Evolutionary conservation across 35 echinoderm and acorn worm species (phyloP).

Genomic region (Ptychodera flava): DNA sequence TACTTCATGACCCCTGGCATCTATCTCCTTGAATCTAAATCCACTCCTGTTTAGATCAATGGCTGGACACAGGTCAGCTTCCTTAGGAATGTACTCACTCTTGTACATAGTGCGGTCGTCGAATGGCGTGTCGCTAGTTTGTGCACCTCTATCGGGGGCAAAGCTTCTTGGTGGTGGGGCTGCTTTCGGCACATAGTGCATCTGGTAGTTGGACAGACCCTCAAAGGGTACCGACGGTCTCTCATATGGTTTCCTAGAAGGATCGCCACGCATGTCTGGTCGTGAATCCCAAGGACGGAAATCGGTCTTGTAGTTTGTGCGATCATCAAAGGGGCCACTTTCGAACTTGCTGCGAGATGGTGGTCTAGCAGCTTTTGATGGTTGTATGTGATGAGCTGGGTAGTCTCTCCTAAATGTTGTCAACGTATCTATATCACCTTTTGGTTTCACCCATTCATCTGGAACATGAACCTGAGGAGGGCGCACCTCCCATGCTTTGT

Average conservation of each 20-base stretch:
- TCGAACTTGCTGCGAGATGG: constrained; percentile 15
- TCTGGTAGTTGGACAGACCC: constrained; percentile 66
- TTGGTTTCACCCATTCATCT: constrained; percentile 61
- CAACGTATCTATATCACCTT: constrained; percentile 69
- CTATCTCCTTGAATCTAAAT: constrained; percentile 41
- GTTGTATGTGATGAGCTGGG: constrained; percentile 68
- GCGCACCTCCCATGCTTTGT: constrained; percentile 52
- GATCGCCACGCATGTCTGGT: constrained; percentile 72
- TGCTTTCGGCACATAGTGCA: constrained; percentile 77
- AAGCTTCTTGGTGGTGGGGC: constrained; percentile 53
- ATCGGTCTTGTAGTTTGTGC: constrained; percentile 90
- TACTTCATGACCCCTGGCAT: constrained; percentile 78
- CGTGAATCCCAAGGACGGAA: constrained; percentile 69
- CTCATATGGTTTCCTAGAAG: constrained; percentile 71
- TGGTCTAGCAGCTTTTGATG: constrained; percentile 51
- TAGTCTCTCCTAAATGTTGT: constrained; percentile 71
- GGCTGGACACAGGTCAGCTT: constrained; percentile 62
- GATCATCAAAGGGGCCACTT: constrained; percentile 81
- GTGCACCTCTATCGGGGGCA: constrained; percentile 69
- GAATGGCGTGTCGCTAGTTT: constrained; percentile 72
- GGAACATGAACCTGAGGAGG: constrained; percentile 49
- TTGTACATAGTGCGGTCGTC: constrained; percentile 99
- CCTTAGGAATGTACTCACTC: constrained; percentile 78
- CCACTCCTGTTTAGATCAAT: constrained; percentile 57
- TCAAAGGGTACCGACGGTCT: constrained; percentile 78